These are phyloP conservation scores for Centropristis striata DNA, from an alignment of 2,113 vertebrate species.

Conservation along the genomic window DNA sequence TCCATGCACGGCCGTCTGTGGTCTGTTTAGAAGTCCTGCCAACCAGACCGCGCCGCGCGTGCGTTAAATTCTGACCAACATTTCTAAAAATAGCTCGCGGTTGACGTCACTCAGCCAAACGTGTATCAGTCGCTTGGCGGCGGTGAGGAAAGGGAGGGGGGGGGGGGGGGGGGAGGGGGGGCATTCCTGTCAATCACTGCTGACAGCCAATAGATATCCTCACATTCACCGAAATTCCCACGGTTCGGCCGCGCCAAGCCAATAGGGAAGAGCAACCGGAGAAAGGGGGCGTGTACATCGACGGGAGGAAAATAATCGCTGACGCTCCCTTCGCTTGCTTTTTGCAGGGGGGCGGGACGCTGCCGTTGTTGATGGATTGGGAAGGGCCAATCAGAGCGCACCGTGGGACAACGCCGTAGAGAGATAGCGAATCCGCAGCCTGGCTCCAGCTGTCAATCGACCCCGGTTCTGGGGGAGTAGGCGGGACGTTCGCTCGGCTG, in stretches of 20 bases:
- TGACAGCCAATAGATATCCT: slow-evolving; percentile 64
- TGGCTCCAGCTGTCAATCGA: slow-evolving; percentile 60
- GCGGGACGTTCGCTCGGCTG: slow-evolving; percentile 71
- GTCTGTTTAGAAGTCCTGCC: slow-evolving; percentile 64
- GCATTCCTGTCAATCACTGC: slow-evolving; percentile 42
- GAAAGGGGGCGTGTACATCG: slow-evolving; percentile 57
- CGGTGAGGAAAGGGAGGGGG: neutral
- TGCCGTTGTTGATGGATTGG: slow-evolving; percentile 47
- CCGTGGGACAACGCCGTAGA: neutral
- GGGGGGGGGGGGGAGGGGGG: slow-evolving; percentile 3
- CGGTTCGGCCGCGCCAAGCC: slow-evolving; percentile 55
- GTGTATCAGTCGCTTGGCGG: slow-evolving; percentile 67
- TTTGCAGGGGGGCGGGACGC: slow-evolving; percentile 49
- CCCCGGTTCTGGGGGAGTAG: slow-evolving; percentile 26
- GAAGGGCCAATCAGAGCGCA: slow-evolving; percentile 58
- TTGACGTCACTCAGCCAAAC: slow-evolving; percentile 81
- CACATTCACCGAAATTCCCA: slow-evolving; percentile 62
- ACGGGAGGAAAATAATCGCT: slow-evolving; percentile 71
- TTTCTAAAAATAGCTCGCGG: slow-evolving; percentile 83
- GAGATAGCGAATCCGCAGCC: slow-evolving; percentile 60
- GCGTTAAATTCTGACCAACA: slow-evolving; percentile 79
- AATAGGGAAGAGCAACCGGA: slow-evolving; percentile 50
- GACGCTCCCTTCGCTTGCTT: slow-evolving; percentile 54
- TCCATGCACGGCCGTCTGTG: slow-evolving; percentile 47
- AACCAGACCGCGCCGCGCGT: slow-evolving; percentile 66